Conservation (phyloP, 2,797 vertebrate genomes). For the Microctenopoma stevenorrisi region DNA sequence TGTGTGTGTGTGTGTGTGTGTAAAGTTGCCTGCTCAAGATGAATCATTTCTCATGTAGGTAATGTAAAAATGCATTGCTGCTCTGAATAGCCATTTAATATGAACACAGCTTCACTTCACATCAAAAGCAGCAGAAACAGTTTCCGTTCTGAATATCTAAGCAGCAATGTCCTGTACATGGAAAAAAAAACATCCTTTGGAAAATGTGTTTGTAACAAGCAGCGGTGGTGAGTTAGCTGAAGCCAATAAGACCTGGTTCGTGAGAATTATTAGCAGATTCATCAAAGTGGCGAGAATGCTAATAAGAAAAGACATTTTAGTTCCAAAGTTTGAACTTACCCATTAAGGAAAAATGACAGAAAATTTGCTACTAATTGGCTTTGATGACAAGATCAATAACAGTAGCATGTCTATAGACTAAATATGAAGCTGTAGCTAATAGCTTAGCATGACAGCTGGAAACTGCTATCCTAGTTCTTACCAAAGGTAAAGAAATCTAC, state of each 20-base stretch:
- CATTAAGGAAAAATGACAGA: neutral
- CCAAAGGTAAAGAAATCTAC: too few species aligned
- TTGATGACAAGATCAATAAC: neutral
- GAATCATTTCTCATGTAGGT: slow-evolving; percentile 9
- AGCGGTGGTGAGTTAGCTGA: neutral
- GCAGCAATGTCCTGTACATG: neutral
- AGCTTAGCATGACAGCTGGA: neutral
- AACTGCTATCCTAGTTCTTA: too few species aligned
- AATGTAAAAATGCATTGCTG: slow-evolving; percentile 12
- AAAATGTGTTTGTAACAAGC: neutral
- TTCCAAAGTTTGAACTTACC: neutral
- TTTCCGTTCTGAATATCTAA: neutral
- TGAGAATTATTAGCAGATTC: slow-evolving; percentile 10
- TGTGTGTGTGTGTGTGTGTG: neutral
- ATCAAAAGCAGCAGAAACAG: slow-evolving; percentile 1
- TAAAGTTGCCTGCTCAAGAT: slow-evolving; percentile 34
- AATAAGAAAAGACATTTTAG: neutral
- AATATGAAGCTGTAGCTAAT: neutral
- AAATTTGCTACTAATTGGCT: neutral
- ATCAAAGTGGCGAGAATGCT: neutral
- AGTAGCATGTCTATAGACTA: neutral
- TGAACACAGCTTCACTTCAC: neutral
- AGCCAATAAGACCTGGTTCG: neutral
- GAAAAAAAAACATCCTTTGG: neutral
- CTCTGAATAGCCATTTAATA: slow-evolving; percentile 11